Percentiles rank a stretch among this genome's conserved stretches.
Conservation (phyloP, 2,113 vertebrate genomes). For the Coptodon rendalli region DNA sequence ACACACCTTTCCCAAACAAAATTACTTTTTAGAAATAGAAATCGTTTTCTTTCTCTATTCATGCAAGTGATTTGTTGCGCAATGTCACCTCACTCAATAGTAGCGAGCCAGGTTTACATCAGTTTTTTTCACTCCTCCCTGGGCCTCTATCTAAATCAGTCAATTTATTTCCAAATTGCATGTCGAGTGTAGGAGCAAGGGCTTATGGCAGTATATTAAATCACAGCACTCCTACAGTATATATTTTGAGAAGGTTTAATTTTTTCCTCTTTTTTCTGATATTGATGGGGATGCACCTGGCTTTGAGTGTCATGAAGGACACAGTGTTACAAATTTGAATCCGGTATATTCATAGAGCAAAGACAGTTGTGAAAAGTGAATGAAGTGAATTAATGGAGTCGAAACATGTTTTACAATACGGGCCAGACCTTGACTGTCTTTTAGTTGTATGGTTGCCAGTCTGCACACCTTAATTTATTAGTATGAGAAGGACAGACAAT, state of each 20-base stretch:
- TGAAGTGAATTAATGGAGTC: constrained; percentile 68
- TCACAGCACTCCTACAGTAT: constrained; percentile 72
- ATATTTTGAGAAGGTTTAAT: constrained; percentile 75
- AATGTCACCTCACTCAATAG: constrained; percentile 79
- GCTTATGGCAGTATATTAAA: constrained; percentile 77
- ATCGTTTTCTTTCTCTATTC: constrained; percentile 79
- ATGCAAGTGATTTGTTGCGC: constrained; percentile 80
- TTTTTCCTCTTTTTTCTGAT: constrained; percentile 69
- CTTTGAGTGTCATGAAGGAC: constrained; percentile 75
- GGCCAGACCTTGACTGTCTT: constrained; percentile 66
- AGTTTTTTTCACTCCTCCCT: constrained; percentile 41
- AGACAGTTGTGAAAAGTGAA: constrained; percentile 62
- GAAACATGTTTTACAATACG: constrained; percentile 52
- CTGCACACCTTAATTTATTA: constrained; percentile 61
- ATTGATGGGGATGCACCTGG: constrained; percentile 74
- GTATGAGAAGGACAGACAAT: constrained; percentile 42
- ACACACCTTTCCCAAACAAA: constrained; percentile 73
- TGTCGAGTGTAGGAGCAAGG: constrained; percentile 75
- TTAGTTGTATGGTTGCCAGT: constrained; percentile 55
- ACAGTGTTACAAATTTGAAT: constrained; percentile 66
- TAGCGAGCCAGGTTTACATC: constrained; percentile 67
- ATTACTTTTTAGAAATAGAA: constrained; percentile 80
- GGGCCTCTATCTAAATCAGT: constrained; percentile 78
- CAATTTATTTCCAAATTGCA: constrained; percentile 84
- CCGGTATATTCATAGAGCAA: constrained; percentile 66